Conservation (phyloP, 2,113 vertebrate genomes). For the Elephantulus edwardii region DNA sequence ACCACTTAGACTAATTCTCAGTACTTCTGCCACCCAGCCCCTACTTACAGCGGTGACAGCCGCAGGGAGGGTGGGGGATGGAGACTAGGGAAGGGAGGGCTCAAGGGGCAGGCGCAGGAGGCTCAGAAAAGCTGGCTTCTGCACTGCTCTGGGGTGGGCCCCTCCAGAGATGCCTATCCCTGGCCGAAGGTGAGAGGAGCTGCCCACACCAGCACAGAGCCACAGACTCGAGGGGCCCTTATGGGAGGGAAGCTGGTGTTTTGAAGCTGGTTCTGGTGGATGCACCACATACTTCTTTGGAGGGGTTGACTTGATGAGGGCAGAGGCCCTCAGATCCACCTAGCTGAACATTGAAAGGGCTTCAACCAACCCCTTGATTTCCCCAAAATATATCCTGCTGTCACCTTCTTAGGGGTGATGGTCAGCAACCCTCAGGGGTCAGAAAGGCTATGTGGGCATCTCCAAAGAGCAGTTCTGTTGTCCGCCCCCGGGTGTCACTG, state of each 20-base stretch:
- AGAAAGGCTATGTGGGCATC: background rate
- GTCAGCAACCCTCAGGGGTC: background rate
- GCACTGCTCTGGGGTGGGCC: background rate
- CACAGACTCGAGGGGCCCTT: background rate
- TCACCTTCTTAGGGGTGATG: background rate
- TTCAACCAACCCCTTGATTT: background rate
- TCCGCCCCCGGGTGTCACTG: background rate
- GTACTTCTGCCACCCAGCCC: constrained; percentile 9
- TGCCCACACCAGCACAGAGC: background rate
- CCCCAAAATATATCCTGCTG: background rate
- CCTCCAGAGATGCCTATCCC: background rate
- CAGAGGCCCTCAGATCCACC: background rate
- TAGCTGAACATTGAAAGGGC: background rate
- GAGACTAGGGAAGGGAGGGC: background rate
- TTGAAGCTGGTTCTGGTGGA: background rate
- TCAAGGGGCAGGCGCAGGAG: background rate
- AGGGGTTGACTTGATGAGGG: background rate
- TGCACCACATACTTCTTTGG: background rate
- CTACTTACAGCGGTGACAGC: background rate
- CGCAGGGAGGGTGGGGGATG: background rate
- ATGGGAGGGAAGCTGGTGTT: background rate
- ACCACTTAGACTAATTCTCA: background rate
- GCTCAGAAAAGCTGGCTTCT: background rate
- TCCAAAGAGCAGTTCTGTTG: background rate
- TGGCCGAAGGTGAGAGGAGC: background rate